phyloP scores from a whole-genome alignment of 2,888 invertebrate species.

The Didymodactylos carnosus region DNA sequence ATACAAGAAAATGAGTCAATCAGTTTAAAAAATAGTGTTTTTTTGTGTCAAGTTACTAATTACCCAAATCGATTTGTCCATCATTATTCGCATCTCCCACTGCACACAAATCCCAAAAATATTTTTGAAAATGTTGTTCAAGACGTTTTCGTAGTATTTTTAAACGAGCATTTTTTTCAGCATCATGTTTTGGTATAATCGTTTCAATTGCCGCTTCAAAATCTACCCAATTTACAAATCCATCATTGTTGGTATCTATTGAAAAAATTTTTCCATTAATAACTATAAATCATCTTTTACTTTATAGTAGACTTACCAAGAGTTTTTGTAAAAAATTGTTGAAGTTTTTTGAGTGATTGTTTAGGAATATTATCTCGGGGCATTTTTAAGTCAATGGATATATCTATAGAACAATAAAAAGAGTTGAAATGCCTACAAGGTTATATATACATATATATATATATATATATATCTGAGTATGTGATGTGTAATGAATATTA shows the following conservation, averaged over 20 bases:
- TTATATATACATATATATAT: too few species aligned
- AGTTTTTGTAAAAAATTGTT: not conserved
- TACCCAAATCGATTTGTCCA: conserved; percentile 13
- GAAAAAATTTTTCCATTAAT: not conserved
- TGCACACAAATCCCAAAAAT: conserved; percentile 15
- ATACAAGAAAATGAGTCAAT: not conserved
- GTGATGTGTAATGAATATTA: too few species aligned
- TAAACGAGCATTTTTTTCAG: conserved; percentile 13
- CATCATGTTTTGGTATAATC: conserved; percentile 13
- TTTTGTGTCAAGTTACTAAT: not conserved
- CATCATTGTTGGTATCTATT: conserved; percentile 14
- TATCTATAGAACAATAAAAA: too few species aligned
- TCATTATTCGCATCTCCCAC: conserved; percentile 15
- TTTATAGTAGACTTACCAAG: not conserved
- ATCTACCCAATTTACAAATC: conserved; percentile 13
- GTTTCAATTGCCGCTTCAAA: conserved; percentile 12
- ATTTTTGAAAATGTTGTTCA: conserved; percentile 15
- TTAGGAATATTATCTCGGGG: not conserved
- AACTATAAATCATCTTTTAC: not conserved
- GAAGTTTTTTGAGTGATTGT: not conserved
- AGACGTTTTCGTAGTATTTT: conserved; percentile 15
- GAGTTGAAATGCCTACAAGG: too few species aligned
- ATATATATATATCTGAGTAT: too few species aligned
- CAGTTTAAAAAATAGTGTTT: too few species aligned
- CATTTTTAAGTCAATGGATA: too few species aligned